Percentiles rank a stretch among this genome's conserved stretches.
These are phyloP conservation scores for Temnothorax longispinosus DNA, from an alignment of 1,140 invertebrate genomes.

Conservation along the genomic window DNA sequence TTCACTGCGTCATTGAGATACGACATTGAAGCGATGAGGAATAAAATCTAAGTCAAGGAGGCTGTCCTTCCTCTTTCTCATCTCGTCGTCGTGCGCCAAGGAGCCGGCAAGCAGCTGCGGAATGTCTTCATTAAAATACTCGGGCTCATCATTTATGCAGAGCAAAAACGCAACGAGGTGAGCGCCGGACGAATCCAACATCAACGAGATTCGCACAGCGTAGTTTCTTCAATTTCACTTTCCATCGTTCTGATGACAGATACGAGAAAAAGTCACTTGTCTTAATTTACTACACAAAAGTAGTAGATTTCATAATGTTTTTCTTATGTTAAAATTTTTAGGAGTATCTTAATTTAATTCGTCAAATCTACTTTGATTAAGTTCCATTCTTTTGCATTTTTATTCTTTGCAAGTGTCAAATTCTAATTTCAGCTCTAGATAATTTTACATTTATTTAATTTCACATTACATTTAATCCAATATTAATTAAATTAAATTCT, in stretches of 20 bases:
- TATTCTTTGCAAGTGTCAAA: not conserved
- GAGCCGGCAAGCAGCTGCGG: constrained; percentile 76
- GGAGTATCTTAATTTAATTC: not conserved
- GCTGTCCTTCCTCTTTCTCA: constrained; percentile 65
- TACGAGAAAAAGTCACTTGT: not conserved
- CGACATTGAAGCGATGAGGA: constrained; percentile 15
- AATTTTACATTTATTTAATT: not conserved
- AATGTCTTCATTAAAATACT: constrained; percentile 83
- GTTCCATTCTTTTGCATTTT: not conserved
- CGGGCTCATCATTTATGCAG: constrained; percentile 81
- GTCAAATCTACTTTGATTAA: not conserved
- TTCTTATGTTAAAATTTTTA: not conserved
- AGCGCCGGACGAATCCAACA: constrained; percentile 40
- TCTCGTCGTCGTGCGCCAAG: constrained; percentile 69
- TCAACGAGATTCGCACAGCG: constrained; percentile 45
- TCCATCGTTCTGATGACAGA: not conserved
- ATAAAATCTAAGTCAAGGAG: constrained; percentile 62
- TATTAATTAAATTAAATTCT: no score
- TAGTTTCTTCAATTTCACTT: not conserved
- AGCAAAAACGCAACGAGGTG: constrained; percentile 80
- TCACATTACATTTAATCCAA: no score
- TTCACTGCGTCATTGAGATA: not conserved
- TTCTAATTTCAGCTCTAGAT: not conserved
- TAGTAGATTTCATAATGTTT: not conserved
- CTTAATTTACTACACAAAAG: not conserved